phyloP scores from a whole-genome alignment of 2,113 vertebrate genomes.

The Menura novaehollandiae region DNA sequence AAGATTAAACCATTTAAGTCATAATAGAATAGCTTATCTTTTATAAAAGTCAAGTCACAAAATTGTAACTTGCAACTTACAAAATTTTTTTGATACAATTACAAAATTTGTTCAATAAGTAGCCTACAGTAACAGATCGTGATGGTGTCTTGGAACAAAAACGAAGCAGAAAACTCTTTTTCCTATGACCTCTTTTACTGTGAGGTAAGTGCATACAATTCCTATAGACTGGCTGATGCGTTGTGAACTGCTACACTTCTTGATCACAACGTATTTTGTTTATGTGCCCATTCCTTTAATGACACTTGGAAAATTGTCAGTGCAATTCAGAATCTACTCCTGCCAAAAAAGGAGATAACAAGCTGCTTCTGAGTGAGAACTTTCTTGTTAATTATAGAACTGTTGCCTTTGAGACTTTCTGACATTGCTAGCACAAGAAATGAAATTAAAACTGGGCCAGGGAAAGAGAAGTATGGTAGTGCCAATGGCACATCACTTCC shows the following conservation, averaged over 20 bases:
- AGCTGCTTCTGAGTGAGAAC: neutral
- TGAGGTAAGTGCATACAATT: neutral
- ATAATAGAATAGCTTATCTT: too few species aligned
- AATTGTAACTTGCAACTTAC: too few species aligned
- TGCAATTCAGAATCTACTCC: neutral
- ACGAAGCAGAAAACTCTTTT: neutral
- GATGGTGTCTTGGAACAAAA: neutral
- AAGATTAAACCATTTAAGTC: neutral
- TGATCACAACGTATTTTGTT: neutral
- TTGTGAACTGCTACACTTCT: neutral
- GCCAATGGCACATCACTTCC: neutral
- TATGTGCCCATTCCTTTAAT: neutral
- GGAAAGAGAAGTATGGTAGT: neutral
- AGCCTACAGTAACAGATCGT: neutral
- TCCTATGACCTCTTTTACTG: neutral
- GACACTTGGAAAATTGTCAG: neutral
- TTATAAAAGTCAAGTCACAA: too few species aligned
- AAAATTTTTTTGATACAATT: neutral
- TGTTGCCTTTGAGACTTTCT: neutral
- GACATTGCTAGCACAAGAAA: neutral
- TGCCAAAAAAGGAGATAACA: neutral
- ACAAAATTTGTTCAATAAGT: neutral
- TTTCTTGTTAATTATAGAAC: neutral
- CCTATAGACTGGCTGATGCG: neutral
- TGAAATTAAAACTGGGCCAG: neutral